Percentiles rank a stretch among this genome's conserved stretches.
These are phyloP conservation scores for Babylonia areolata DNA, from an alignment of 1,140 invertebrate genomes.

Conservation along the genomic window DNA sequence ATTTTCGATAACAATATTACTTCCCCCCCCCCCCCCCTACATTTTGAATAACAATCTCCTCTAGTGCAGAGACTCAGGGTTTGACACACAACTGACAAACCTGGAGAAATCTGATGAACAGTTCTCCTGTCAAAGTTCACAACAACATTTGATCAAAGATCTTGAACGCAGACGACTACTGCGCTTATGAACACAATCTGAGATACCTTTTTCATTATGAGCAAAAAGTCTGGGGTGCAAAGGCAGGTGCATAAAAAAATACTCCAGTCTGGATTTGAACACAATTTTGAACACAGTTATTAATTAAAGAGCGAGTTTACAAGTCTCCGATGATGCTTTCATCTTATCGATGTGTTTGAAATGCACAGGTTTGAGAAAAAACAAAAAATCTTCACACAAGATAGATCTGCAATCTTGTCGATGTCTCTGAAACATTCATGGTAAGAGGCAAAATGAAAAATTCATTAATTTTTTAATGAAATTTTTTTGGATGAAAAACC, in stretches of 20 bases:
- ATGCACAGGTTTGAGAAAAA: neutral
- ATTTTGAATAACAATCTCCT: too few species aligned
- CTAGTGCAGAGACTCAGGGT: too few species aligned
- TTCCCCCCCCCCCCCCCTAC: too few species aligned
- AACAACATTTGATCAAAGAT: too few species aligned
- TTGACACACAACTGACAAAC: too few species aligned
- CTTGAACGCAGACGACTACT: too few species aligned
- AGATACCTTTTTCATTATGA: neutral
- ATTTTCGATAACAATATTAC: too few species aligned
- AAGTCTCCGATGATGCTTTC: neutral
- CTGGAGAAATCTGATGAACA: too few species aligned
- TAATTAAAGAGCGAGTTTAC: neutral
- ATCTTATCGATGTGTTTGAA: neutral
- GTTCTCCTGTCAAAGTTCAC: too few species aligned
- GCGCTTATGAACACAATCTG: neutral
- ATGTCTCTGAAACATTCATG: neutral
- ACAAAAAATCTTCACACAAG: neutral
- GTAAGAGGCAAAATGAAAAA: neutral
- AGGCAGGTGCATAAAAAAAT: neutral
- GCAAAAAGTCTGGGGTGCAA: neutral
- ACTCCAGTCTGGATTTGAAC: neutral
- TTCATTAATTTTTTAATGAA: neutral
- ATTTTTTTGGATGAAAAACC: neutral
- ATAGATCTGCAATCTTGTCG: conserved; percentile 1
- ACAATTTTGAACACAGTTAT: neutral